Percentiles rank a stretch among this genome's conserved stretches.
These are phyloP conservation scores for Liodrosophila aerea DNA, from an alignment of 2,888 invertebrate genomes.

Conservation along the genomic window DNA sequence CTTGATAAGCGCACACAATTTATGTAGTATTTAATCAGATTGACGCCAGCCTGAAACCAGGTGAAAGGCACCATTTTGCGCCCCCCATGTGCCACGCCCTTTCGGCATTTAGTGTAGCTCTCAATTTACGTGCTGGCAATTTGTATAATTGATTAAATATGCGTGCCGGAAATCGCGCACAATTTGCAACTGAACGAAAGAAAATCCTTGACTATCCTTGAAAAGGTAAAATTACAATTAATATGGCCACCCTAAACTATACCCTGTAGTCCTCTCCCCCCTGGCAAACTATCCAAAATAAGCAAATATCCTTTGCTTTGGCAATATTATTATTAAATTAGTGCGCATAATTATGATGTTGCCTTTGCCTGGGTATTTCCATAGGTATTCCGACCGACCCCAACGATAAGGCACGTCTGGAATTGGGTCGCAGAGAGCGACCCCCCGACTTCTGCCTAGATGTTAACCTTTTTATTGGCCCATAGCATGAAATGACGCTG, in stretches of 20 bases:
- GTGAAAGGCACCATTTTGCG: slow-evolving; percentile 10
- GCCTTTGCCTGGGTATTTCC: slow-evolving; percentile 4
- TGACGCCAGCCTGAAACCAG: slow-evolving; percentile 32
- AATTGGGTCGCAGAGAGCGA: slow-evolving; percentile 67
- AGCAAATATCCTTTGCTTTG: slow-evolving; percentile 19
- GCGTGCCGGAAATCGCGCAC: slow-evolving; percentile 66
- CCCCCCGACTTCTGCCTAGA: not conserved
- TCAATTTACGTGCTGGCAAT: slow-evolving; percentile 56
- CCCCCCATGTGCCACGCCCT: not conserved
- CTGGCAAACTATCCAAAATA: slow-evolving; percentile 16
- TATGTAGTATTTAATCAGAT: slow-evolving; percentile 72
- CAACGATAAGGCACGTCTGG: slow-evolving; percentile 72
- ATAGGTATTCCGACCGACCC: slow-evolving; percentile 23
- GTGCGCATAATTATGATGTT: slow-evolving; percentile 56
- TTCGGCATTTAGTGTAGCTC: slow-evolving; percentile 33
- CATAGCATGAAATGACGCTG: slow-evolving; percentile 64
- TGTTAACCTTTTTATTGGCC: slow-evolving; percentile 62
- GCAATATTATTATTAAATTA: slow-evolving; percentile 58
- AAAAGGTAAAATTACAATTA: slow-evolving; percentile 23
- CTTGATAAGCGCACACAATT: slow-evolving; percentile 60
- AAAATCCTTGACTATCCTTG: slow-evolving; percentile 15
- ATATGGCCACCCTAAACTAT: slow-evolving; percentile 17
- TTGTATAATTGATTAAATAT: slow-evolving; percentile 74
- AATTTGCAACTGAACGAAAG: slow-evolving; percentile 34
- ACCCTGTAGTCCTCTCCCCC: not conserved